Percentiles rank a stretch among this genome's conserved stretches.
phyloP scores from a whole-genome alignment of 2,113 vertebrate genomes.

The Corydoras sp. region DNA sequence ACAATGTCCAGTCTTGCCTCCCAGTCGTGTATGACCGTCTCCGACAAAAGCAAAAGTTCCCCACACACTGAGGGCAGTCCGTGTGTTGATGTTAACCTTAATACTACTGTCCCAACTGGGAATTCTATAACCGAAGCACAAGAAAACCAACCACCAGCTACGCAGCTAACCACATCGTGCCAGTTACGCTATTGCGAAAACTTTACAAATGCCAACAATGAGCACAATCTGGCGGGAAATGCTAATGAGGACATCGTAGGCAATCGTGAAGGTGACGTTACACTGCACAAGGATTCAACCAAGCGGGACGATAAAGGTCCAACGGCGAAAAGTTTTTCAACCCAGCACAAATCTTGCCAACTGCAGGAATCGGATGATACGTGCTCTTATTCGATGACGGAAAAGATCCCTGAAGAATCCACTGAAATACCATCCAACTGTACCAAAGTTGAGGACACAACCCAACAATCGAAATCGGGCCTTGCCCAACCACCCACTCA shows the following conservation, averaged over 20 bases:
- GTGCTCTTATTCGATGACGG: background rate
- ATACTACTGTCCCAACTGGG: conserved; percentile 45
- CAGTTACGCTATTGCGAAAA: background rate
- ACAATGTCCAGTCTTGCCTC: conserved; percentile 55
- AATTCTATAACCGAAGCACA: conserved; percentile 45
- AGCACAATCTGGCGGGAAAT: conserved; percentile 20
- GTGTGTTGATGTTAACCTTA: conserved; percentile 58
- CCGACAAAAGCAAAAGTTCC: conserved; percentile 42
- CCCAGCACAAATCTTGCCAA: conserved; percentile 7
- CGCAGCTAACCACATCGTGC: no score
- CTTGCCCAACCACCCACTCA: conserved; percentile 38
- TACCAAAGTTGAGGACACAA: no score
- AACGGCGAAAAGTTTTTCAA: conserved; percentile 22
- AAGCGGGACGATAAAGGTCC: conserved; percentile 14
- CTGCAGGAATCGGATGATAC: conserved; percentile 13
- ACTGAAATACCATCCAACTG: conserved; percentile 32
- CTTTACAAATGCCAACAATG: conserved; percentile 5
- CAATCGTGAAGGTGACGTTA: conserved; percentile 40
- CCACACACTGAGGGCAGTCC: conserved; percentile 17
- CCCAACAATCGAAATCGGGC: conserved; percentile 24
- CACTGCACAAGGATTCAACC: conserved; percentile 12
- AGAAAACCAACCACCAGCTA: conserved; percentile 26
- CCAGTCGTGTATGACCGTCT: conserved; percentile 45
- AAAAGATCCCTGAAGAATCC: conserved; percentile 27
- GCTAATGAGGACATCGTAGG: conserved; percentile 29